A percentile compares a stretch with the other conserved stretches of the same genome.
Conservation (phyloP, 2,113 vertebrate species). For the Aix galericulata region DNA sequence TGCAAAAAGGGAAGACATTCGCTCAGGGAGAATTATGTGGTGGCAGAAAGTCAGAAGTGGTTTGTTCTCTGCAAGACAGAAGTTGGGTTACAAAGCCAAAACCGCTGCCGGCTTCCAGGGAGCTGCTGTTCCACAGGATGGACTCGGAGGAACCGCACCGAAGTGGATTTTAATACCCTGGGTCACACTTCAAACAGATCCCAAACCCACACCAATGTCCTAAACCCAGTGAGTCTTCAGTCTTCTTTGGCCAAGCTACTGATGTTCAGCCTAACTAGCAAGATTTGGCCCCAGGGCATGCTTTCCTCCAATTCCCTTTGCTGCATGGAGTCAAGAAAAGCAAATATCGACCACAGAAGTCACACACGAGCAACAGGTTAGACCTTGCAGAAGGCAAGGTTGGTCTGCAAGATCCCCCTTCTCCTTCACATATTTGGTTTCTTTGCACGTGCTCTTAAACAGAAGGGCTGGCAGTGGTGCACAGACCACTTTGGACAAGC, state of each 20-base stretch:
- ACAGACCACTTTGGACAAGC: not conserved
- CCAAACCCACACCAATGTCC: not conserved
- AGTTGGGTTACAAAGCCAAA: not conserved
- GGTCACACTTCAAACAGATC: not conserved
- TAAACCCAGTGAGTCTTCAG: not conserved
- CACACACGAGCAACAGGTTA: not conserved
- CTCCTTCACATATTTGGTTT: not conserved
- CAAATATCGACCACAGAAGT: not conserved
- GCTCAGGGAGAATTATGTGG: not conserved
- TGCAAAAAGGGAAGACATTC: not conserved
- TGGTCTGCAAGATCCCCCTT: not conserved
- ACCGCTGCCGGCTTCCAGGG: not conserved
- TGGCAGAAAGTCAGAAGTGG: not conserved
- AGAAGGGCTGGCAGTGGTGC: not conserved
- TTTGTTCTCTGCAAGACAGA: not conserved
- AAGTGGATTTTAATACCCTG: not conserved
- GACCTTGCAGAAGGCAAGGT: not conserved
- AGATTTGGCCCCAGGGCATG: not conserved
- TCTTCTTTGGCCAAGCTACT: not conserved
- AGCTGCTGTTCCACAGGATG: not conserved
- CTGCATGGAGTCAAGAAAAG: not conserved
- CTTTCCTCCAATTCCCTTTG: not conserved
- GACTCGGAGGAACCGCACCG: not conserved
- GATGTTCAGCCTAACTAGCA: not conserved
- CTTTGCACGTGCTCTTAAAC: not conserved